These are phyloP conservation scores for Rhinophrynus dorsalis DNA, from an alignment of 2,797 vertebrate species.

Conservation along the genomic window DNA sequence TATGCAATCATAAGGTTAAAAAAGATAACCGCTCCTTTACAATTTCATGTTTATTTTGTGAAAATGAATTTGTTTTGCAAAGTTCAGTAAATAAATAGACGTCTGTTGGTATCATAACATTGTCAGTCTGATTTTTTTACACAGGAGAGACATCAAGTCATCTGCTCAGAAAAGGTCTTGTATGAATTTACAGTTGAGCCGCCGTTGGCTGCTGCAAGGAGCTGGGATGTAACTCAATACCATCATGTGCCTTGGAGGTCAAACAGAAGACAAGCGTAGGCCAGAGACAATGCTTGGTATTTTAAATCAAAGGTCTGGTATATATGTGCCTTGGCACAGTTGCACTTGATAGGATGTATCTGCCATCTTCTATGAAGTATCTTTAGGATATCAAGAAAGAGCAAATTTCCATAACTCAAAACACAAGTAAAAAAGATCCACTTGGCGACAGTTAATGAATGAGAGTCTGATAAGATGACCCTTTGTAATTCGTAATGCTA, in stretches of 20 bases:
- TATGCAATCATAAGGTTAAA: no score
- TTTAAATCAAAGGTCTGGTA: background rate
- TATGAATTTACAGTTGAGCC: background rate
- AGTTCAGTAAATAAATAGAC: background rate
- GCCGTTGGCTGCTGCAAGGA: background rate
- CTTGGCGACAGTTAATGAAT: no score
- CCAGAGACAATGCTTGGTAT: background rate
- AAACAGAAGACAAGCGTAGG: background rate
- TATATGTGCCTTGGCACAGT: background rate
- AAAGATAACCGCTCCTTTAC: no score
- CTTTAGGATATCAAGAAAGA: no score
- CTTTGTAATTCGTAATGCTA: no score
- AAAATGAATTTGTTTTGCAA: no score
- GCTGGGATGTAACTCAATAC: background rate
- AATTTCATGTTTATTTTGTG: no score
- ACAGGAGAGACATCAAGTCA: background rate
- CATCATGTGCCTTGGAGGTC: background rate
- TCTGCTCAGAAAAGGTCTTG: background rate
- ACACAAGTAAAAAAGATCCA: no score
- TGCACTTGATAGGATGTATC: no score
- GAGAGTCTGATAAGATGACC: no score
- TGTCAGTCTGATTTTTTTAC: background rate
- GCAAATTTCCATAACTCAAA: no score
- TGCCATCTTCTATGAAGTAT: background rate
- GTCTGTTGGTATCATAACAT: background rate